These are phyloP conservation scores for Archocentrus centrarchus DNA, from an alignment of 2,113 vertebrate species.

Conservation along the genomic window DNA sequence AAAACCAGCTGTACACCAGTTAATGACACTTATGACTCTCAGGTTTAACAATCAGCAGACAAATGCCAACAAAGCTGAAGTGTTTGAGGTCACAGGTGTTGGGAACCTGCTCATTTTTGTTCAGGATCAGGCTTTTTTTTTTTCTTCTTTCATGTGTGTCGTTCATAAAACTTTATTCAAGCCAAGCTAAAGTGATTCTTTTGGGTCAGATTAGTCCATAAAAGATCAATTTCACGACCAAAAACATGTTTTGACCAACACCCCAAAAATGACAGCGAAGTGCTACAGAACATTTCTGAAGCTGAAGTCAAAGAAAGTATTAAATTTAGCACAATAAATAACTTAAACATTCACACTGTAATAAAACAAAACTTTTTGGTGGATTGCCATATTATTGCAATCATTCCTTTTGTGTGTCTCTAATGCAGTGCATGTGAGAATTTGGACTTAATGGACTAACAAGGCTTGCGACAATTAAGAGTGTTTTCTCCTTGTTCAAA, in stretches of 20 bases:
- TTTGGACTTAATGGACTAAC: neutral
- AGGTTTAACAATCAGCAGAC: neutral
- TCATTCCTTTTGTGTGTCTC: no score
- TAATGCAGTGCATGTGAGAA: neutral
- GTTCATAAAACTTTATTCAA: neutral
- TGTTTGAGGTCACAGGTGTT: neutral
- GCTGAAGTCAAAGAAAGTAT: neutral
- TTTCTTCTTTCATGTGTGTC: neutral
- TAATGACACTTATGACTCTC: constrained; percentile 33
- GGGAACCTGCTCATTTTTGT: neutral
- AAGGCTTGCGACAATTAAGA: neutral
- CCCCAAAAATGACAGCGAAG: neutral
- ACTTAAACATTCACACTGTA: no score
- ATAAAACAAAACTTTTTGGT: no score
- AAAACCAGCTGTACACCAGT: constrained; percentile 35
- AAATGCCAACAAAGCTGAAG: neutral
- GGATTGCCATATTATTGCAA: no score
- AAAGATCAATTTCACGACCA: neutral
- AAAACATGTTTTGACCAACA: neutral
- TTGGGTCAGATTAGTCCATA: neutral
- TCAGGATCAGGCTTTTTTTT: neutral
- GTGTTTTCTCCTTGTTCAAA: neutral
- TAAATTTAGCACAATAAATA: neutral
- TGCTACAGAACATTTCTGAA: neutral
- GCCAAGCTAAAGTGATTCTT: neutral